Conservation (phyloP, 2,113 vertebrate species). For the Triplophysa rosa region DNA sequence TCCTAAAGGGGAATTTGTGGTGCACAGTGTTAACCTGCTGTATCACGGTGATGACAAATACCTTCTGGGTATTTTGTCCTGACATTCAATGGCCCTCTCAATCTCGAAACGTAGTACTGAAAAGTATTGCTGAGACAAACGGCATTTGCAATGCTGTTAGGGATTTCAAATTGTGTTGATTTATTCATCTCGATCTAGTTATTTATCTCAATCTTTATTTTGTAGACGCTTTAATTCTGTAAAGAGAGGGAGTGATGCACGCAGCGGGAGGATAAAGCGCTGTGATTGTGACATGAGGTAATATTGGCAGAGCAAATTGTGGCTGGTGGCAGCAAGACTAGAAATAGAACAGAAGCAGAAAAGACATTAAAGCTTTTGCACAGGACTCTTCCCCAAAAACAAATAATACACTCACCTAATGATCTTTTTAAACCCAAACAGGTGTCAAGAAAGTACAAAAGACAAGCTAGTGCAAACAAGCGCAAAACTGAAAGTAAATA, state of each 20-base stretch:
- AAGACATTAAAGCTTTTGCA: no score
- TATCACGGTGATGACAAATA: slow-evolving; percentile 7
- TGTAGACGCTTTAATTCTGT: no score
- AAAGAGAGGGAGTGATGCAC: no score
- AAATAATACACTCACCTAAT: neutral
- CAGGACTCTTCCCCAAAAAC: neutral
- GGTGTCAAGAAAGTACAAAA: neutral
- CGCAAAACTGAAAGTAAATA: neutral
- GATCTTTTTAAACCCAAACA: neutral
- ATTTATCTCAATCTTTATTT: no score
- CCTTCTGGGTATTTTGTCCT: slow-evolving; percentile 4
- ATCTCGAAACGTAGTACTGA: no score
- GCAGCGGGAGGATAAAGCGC: no score
- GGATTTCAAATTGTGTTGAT: neutral
- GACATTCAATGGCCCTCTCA: neutral
- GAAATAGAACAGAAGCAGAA: no score
- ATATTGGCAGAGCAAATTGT: no score
- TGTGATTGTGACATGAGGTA: no score
- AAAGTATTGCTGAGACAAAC: neutral
- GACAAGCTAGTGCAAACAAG: neutral
- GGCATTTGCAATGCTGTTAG: neutral
- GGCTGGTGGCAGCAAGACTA: no score
- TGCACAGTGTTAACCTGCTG: neutral
- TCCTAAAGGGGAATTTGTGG: slow-evolving; percentile 32
- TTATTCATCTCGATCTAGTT: no score